phyloP scores from a whole-genome alignment of 2,888 invertebrate genomes.

The Unio pictorum region DNA sequence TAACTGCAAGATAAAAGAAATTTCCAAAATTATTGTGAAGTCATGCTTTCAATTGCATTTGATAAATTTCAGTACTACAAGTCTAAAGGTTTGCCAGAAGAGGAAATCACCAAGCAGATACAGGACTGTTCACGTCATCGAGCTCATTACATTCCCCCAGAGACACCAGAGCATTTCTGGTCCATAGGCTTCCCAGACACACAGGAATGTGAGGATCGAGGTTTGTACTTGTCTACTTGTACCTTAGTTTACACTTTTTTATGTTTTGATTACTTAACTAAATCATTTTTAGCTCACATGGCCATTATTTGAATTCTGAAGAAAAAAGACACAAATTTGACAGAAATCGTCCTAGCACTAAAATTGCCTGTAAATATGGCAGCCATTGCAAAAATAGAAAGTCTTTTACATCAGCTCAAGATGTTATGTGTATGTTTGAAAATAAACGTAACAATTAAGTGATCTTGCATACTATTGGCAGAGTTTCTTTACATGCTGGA shows the following conservation, averaged over 20 bases:
- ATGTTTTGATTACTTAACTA: background rate
- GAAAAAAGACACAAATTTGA: background rate
- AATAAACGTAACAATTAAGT: too few relatives aligned
- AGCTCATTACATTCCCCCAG: constrained; percentile 59
- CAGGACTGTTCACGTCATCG: constrained; percentile 66
- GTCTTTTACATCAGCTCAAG: too few relatives aligned
- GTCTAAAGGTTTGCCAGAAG: constrained; percentile 53
- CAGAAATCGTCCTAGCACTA: too few relatives aligned
- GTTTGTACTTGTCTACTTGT: constrained; percentile 14
- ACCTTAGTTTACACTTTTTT: too few relatives aligned
- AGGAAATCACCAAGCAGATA: constrained; percentile 57
- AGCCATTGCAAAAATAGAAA: too few relatives aligned
- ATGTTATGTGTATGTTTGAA: too few relatives aligned
- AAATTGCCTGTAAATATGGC: too few relatives aligned
- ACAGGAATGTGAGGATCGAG: constrained; percentile 61
- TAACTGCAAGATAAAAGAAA: too few relatives aligned
- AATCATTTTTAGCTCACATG: background rate
- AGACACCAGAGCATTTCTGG: constrained; percentile 71
- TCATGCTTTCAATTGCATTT: too few relatives aligned
- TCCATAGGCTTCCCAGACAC: constrained; percentile 69
- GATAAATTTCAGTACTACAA: constrained; percentile 62
- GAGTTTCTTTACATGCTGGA: too few relatives aligned
- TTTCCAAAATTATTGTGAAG: too few relatives aligned
- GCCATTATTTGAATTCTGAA: background rate
- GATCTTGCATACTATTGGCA: too few relatives aligned